These are phyloP conservation scores for Ryuthela nishihirai DNA, from an alignment of 2,888 invertebrate genomes.

Conservation along the genomic window DNA sequence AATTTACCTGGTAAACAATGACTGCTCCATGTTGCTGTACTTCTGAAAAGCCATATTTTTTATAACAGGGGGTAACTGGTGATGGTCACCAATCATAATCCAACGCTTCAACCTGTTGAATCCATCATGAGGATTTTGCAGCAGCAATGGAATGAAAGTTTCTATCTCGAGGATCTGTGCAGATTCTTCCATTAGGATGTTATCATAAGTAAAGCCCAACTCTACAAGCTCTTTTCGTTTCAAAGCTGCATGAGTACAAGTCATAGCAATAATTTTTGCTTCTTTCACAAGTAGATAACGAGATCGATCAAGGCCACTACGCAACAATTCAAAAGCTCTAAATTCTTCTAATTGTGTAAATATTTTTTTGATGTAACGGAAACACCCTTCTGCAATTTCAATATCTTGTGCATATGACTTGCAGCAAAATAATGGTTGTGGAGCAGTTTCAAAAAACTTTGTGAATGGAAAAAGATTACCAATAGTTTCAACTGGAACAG, in stretches of 20 bases:
- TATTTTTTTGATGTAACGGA: constrained; percentile 86
- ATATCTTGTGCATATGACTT: constrained; percentile 73
- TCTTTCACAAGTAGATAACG: constrained; percentile 96
- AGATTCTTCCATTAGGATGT: constrained; percentile 98
- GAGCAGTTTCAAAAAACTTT: constrained; percentile 88
- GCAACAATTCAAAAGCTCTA: constrained; percentile 90
- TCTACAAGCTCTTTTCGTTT: constrained; percentile 94
- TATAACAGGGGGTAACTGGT: constrained; percentile 97
- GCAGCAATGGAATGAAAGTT: constrained; percentile 94
- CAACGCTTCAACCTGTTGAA: constrained; percentile 93
- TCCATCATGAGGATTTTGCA: constrained; percentile 98
- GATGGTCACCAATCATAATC: constrained; percentile 99
- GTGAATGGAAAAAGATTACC: constrained; percentile 86
- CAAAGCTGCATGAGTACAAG: constrained; percentile 98
- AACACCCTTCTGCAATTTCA: constrained; percentile 88
- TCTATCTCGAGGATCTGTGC: constrained; percentile 99
- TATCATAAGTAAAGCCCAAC: constrained; percentile 94
- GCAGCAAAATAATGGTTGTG: constrained; percentile 84
- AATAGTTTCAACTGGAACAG: constrained; percentile 55
- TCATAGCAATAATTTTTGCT: constrained; percentile 99
- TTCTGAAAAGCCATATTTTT: constrained; percentile 99
- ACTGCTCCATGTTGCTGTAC: constrained; percentile 99
- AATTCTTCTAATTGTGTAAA: constrained; percentile 98
- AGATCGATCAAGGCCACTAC: constrained; percentile 92
- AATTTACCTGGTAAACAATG: constrained; percentile 82